Base-by-base conservation (phyloP, 2,888 invertebrate genomes). In the Agrochola lychnidis region DNA sequence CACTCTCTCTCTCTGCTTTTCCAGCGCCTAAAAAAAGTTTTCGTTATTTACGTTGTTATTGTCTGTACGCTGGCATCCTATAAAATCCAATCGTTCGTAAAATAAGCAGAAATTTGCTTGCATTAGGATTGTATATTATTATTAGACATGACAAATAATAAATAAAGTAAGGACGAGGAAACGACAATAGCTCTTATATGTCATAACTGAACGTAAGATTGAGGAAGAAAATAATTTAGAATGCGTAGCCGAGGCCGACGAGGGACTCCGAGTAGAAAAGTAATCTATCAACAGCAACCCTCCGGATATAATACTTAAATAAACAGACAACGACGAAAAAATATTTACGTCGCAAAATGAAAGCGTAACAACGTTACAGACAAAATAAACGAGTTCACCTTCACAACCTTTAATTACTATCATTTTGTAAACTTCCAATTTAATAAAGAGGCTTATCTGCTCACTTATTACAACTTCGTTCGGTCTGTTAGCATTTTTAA, bases 231-330 rank as follows among this genome's bases (percentile, higher is more conserved):
- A 92, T 91, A 90, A 92, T 92, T 92, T 91, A 74, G 89, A 89
- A 89, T 90, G 87, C 88, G 89, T 88, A 87, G 86, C 88, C 73
- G 80, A 82, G 86, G 86, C 84, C 87, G 88, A 76, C 84, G 90
- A 80, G 85, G 87, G 86, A 86, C 89, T 82, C 87, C 79, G 86
- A 88, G 91, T 90, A 88, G 89, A 89, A 91, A 93, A 93, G 92
- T 91, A 94, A 95, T 95, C 94, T 92, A 93, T 94, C 94, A 94
- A 91, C 92, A 88, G 88, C 89, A 89, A 90, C 92, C 92, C 93
- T 92, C 91, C 90, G 92, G 92, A 87, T 85, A 82, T 92, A 93
- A 93, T 92, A 91, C 91, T 93, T 91, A 91, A 92, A 92, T 91
- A 94, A 93, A 93, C 91, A 91, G 90, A 89, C 89, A 88, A 89